Evolutionary conservation across 2,113 vertebrate species (phyloP), one percentile per base, ranked within the genome.

Genomic region (Pyrgilauda ruficollis): DNA sequence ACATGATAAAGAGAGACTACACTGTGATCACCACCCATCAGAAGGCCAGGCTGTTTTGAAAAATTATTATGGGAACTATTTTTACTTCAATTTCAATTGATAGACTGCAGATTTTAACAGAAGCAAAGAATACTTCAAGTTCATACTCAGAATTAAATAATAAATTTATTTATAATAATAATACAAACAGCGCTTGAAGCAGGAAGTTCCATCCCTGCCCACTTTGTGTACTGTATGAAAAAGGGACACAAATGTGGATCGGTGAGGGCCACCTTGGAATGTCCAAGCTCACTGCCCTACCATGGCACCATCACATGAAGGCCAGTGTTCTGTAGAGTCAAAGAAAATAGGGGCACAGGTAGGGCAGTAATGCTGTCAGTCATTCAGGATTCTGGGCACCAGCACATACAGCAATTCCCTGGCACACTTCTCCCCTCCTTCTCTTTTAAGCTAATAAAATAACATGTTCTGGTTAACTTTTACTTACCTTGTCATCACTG

Each of bases 201-300:
- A 31, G 41, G 23, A 47, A 31, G 35, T 19, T 9, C 28, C 68
- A 76, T 33, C 44, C n/a, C 35, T 41, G 28, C 7, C 22, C 43
- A 37, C 20, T 15, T 4, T 8, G 13, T 5, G 22, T 5, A 9
- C 28, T 17, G 4, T 5, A 5, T 2, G 10, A 53, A 56, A 39
- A 55, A 41, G 9, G 35, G 26, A 46, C 47, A 37, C 28, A n/a
- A 3, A 8, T 0, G 8, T 0, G 10, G 55, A 10, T 0, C 23
- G 44, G 47, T n/a, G 9, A 21, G 41, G 58, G 76, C 16, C 62
- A 8, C 39, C 2, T 4, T 1, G 28, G 41, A 43, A 43, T 0
- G 17, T 0, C 30, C 27, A 4, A 55, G 33, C 17, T 50, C 7
- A 5, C 0, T 31, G 77, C 31, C 64, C 78, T 17, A 5, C 61